These are phyloP conservation scores for Euproctis similis DNA, from an alignment of 2,888 invertebrate species.

Conservation along the genomic window DNA sequence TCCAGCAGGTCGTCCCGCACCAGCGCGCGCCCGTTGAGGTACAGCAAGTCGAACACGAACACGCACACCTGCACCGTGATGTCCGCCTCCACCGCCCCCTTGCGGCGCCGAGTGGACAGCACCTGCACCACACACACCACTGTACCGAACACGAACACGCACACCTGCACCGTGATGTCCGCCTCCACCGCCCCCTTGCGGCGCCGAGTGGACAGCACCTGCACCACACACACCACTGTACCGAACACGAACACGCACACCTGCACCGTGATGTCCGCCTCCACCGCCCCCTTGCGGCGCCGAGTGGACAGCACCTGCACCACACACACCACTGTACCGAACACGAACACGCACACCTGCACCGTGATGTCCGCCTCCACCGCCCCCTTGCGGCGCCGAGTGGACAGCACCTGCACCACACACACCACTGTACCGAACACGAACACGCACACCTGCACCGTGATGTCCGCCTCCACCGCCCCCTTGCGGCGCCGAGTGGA, in stretches of 20 bases:
- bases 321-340: too few relatives aligned
- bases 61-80: slow-evolving; percentile 90
- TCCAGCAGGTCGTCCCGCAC: slow-evolving; percentile 85
- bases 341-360: slow-evolving; percentile 96
- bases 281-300: slow-evolving; percentile 88
- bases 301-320: slow-evolving; percentile 92
- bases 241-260: slow-evolving; percentile 99
- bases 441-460: slow-evolving; percentile 92
- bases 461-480: slow-evolving; percentile 64
- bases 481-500: slow-evolving; percentile 97
- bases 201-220: slow-evolving; percentile 93
- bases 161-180: slow-evolving; percentile 84
- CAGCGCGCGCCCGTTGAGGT: slow-evolving; percentile 90
- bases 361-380: slow-evolving; percentile 68
- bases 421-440: too few relatives aligned
- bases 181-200: slow-evolving; percentile 82
- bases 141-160: slow-evolving; percentile 98
- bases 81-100: slow-evolving; percentile 77
- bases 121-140: too few relatives aligned
- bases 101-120: slow-evolving; percentile 94
- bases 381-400: slow-evolving; percentile 93
- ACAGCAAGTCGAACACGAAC: slow-evolving; percentile 96
- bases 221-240: too few relatives aligned
- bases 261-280: slow-evolving; percentile 77
- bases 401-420: slow-evolving; percentile 91